A percentile compares a stretch with the other conserved stretches of the same genome.
Conservation (phyloP, 2,888 invertebrate species). For the Cataglyphis cursor region DNA sequence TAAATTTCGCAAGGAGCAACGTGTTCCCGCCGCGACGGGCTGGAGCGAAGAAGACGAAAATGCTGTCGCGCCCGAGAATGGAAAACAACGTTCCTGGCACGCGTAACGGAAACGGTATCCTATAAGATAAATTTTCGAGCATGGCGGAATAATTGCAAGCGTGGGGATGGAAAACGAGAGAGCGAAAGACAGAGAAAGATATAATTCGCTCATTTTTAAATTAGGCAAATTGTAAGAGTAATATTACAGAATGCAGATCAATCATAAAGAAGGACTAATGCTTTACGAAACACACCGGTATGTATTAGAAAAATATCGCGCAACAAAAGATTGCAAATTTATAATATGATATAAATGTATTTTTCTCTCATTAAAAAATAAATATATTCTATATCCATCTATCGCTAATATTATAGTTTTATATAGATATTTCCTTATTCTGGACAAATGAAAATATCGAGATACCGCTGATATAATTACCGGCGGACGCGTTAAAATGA, state of each 20-base stretch:
- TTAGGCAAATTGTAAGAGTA: not conserved
- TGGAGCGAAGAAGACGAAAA: constrained; percentile 52
- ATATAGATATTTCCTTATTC: not conserved
- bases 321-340: not conserved
- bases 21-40: constrained; percentile 39
- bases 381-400: not conserved
- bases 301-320: not conserved
- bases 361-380: not conserved
- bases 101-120: constrained; percentile 52
- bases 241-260: not conserved
- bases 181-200: not conserved
- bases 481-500: not conserved
- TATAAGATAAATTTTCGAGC: constrained; percentile 50
- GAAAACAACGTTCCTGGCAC: constrained; percentile 51
- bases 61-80: constrained; percentile 42
- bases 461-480: not conserved
- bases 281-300: not conserved
- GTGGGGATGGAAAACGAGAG: not conserved
- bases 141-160: constrained; percentile 42
- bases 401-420: not conserved
- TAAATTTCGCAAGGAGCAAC: constrained; percentile 53
- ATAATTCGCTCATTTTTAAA: not conserved
- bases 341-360: not conserved
- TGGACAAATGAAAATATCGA: not conserved
- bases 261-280: not conserved